Percentiles rank a stretch among this genome's conserved stretches.
Evolutionary conservation across 2,888 invertebrate species (phyloP).

Genomic region (Acheta domesticus): DNA sequence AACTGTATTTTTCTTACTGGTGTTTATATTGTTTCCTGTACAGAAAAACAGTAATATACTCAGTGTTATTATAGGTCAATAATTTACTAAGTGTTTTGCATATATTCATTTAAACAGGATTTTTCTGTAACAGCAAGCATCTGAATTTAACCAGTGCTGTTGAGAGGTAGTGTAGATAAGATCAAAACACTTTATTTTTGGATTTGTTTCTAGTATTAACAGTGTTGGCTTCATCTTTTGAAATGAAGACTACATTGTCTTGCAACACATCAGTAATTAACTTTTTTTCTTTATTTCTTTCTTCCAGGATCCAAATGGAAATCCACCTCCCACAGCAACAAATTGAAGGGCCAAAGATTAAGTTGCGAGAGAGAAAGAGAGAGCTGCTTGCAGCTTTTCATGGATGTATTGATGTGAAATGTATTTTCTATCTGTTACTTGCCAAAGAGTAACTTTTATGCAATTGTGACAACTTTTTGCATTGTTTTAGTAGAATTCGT

Average conservation of each 20-base stretch:
- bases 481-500: background rate
- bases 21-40: too few species aligned
- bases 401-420: conserved; percentile 6
- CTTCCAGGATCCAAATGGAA: conserved; percentile 50
- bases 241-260: background rate
- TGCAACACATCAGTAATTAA: background rate
- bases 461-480: background rate
- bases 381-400: background rate
- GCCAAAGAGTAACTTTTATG: background rate
- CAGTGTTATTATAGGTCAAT: too few species aligned
- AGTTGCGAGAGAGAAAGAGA: background rate
- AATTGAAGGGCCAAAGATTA: conserved; percentile 25
- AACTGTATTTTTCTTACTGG: too few species aligned
- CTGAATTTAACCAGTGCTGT: too few species aligned
- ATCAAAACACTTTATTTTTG: too few species aligned
- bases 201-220: too few species aligned
- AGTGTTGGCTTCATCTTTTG: background rate
- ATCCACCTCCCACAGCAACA: conserved; percentile 52
- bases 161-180: too few species aligned
- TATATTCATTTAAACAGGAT: too few species aligned
- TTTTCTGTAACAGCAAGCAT: too few species aligned
- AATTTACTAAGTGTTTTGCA: too few species aligned
- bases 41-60: too few species aligned
- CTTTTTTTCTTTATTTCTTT: conserved; percentile 38
- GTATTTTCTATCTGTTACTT: background rate